phyloP scores from a whole-genome alignment of 92 coral and sea anemone species.

The Meandrina meandrites region DNA sequence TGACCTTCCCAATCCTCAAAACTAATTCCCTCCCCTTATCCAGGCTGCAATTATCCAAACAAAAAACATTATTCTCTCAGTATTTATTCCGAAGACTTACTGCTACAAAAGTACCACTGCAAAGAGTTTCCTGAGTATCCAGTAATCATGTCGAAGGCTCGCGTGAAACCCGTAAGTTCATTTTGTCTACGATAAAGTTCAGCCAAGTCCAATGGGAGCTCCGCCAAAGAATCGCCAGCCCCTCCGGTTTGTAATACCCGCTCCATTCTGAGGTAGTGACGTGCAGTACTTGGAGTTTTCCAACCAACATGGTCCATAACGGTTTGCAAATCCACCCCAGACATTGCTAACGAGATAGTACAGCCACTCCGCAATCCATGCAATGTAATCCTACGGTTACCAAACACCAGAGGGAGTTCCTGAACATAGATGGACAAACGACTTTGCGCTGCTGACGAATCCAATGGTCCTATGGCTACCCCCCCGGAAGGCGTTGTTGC shows the following conservation, averaged over 20 bases:
- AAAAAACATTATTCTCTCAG: too few relatives aligned
- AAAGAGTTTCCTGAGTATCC: too few relatives aligned
- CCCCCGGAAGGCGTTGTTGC: not conserved
- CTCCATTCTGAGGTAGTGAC: constrained; percentile 8
- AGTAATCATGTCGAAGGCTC: too few relatives aligned
- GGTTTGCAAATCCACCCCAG: not conserved
- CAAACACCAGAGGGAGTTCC: not conserved
- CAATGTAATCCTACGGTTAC: not conserved
- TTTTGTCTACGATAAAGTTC: not conserved
- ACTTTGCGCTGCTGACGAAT: not conserved
- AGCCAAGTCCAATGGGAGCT: not conserved
- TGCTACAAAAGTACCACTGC: too few relatives aligned
- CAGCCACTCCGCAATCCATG: not conserved
- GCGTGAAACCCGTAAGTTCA: constrained; percentile 5
- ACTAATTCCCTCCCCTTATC: too few relatives aligned
- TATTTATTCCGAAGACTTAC: too few relatives aligned
- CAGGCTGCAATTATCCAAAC: too few relatives aligned
- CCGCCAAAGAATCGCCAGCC: not conserved
- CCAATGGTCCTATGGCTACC: not conserved
- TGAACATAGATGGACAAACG: not conserved
- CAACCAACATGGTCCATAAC: constrained; percentile 21
- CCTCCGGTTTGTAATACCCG: not conserved
- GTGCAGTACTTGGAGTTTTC: not conserved
- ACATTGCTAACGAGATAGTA: not conserved
- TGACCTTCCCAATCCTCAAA: too few relatives aligned